Evolutionary conservation across 2,797 vertebrate genomes (phyloP), one percentile per base, ranked within the genome.

Genomic region (Sebastes alutus): DNA sequence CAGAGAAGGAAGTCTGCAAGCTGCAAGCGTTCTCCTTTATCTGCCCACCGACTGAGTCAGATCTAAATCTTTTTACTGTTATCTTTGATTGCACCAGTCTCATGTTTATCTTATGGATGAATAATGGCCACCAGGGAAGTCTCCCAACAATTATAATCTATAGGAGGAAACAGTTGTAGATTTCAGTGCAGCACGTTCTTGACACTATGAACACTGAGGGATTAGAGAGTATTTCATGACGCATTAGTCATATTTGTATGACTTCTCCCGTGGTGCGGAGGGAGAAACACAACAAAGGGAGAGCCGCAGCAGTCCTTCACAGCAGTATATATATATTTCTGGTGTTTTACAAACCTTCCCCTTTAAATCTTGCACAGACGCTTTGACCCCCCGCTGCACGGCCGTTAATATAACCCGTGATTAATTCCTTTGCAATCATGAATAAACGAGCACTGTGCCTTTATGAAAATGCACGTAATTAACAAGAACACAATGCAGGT

Each of bases 61-160:
- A 94, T 92, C 79, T 63, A 72, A 90, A 91, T 95, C 88, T 89
- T 93, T 86, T 82, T 66, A 49, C 84, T 80, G 77, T 83, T 91
- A 90, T 88, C 83, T 90, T 74, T 89, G 85, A 91, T 90, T 85
- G 83, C 68, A 69, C 63, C 75, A 59, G 84, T 91, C 82, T 88
- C 84, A 87, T 92, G 89, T 93, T 93, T 91, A 88, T 93, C 88
- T 92, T 87, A 78, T 62, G 60, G 88, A 88, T 93, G 86, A 93
- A 83, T 81, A 91, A 93, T 87, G 81, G 86, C 76, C 81, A 84
- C 55, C 67, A 7, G 55, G 70, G 60, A 84, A 68, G 73, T 81
- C 82, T 76, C 76, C 76, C 61, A 72, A 85, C 75, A 73, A 75
- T 76, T 82, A 79, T 75, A 29, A 84, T 80, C 77, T 72, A 69